Evolutionary conservation across 2,113 vertebrate species (phyloP), one percentile per base, ranked within the genome.

Genomic region (Petaurus breviceps): DNA sequence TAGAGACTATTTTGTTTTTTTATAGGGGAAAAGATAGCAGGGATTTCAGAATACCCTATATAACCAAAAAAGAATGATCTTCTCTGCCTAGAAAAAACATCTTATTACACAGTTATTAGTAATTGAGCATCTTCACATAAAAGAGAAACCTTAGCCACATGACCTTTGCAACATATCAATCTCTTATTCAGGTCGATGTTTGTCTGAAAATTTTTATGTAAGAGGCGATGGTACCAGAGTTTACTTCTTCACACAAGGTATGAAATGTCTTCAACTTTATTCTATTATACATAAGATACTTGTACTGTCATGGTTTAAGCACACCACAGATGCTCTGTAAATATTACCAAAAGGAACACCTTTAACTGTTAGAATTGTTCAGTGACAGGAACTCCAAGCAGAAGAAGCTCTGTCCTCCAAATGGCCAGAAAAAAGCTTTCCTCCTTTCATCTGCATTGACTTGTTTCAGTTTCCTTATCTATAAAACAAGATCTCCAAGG

Each of bases 221-320:
- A 99, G 99, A 98, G 99, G 99, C 37, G 99, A 99, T 97, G 99
- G 99, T 92, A 99, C 99, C 68, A 98, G 99, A 97, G 99, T 99
- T 53, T 99, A 99, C 98, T 99, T 99, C 98, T 99, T 99, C 97
- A 99, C 99, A 55, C 99, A 99, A 99, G 99, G 99, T 99, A 99
- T 43, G 94, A 95, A 57, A 94, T 91, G n/a, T 10, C 1, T 90
- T 91, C 19, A 23, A 91, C 49, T 68, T 91, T 31, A 8, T 61
- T 26, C 14, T 77, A 3, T 68, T 31, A 14, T 4, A 10, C 52
- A 52, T 10, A 37, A 61, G 8, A 1, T 26, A 6, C 84, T 53
- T 23, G 2, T 0, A 68, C 19, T 16, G 0, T 89, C 77, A 16
- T 77, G 16, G 43, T 1, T 51, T 23, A 8, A 19, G 26, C 22